phyloP scores from a whole-genome alignment of 2,888 invertebrate species.

The Spicauda simplicius region DNA sequence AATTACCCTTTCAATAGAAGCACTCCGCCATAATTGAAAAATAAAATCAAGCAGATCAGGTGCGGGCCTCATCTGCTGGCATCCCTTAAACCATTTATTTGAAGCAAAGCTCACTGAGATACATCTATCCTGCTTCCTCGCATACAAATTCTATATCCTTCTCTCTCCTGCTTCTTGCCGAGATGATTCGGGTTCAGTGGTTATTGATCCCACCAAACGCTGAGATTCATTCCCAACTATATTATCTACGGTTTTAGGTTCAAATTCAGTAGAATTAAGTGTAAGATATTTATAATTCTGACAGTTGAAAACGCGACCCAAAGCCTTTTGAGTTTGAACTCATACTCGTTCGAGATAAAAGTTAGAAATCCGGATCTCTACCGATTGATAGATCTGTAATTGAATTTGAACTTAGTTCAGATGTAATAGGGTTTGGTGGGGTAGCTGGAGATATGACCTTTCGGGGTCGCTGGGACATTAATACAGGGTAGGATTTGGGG shows the following conservation, averaged over 20 bases:
- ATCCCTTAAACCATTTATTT: constrained; percentile 64
- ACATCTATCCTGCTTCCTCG: constrained; percentile 56
- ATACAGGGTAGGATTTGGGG: constrained; percentile 85
- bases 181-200: constrained; percentile 74
- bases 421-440: constrained; percentile 56
- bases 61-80: constrained; percentile 68
- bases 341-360: constrained; percentile 72
- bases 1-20: constrained; percentile 46
- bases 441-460: constrained; percentile 66
- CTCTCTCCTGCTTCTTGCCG: constrained; percentile 71
- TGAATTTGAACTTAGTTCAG: constrained; percentile 51
- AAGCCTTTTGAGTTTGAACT: constrained; percentile 73
- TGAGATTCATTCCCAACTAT: constrained; percentile 54
- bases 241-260: constrained; percentile 45
- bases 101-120: constrained; percentile 55
- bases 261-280: constrained; percentile 44
- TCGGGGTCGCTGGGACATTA: constrained; percentile 80
- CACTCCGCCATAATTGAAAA: constrained; percentile 64
- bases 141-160: constrained; percentile 46
- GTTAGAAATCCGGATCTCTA: constrained; percentile 63
- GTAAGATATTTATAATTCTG: constrained; percentile 49
- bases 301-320: constrained; percentile 66
- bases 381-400: constrained; percentile 45
- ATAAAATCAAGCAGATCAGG: constrained; percentile 79
- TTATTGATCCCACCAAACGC: constrained; percentile 71